Percentiles rank a stretch among this genome's conserved stretches.
phyloP scores from a whole-genome alignment of 2,888 invertebrate genomes.

The Willowsia nigromaculata region DNA sequence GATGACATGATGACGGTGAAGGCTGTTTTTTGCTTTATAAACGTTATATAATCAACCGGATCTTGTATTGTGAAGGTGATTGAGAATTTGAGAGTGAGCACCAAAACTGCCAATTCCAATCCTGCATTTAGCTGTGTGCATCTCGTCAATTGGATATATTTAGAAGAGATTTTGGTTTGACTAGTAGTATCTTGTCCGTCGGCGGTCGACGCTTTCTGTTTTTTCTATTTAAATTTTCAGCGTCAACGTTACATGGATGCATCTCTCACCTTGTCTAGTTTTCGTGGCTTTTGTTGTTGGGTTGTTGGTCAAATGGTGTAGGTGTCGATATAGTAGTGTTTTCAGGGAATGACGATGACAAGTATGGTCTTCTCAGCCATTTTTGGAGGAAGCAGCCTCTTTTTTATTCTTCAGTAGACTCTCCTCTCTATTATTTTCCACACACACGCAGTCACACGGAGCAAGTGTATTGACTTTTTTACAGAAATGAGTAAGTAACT shows the following conservation, averaged over 20 bases:
- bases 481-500: conserved; percentile 23
- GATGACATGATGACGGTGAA: background rate
- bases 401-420: conserved; percentile 39
- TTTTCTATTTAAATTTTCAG: conserved; percentile 19
- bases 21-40: background rate
- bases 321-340: conserved; percentile 71
- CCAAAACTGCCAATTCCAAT: conserved; percentile 23
- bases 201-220: conserved; percentile 30
- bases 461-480: conserved; percentile 64
- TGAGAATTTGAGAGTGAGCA: background rate
- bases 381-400: conserved; percentile 72
- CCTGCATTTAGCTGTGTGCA: background rate
- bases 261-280: background rate
- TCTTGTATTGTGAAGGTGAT: conserved; percentile 6
- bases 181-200: conserved; percentile 27
- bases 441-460: background rate
- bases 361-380: conserved; percentile 72
- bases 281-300: conserved; percentile 36
- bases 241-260: background rate
- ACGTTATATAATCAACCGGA: conserved; percentile 16
- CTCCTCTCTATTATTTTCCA: conserved; percentile 41
- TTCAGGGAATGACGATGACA: conserved; percentile 73
- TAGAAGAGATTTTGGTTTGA: conserved; percentile 6
- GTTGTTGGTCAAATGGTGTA: conserved; percentile 72
- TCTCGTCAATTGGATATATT: background rate